These are phyloP conservation scores for Protonibea diacanthus DNA, from an alignment of 2,797 vertebrate species.

Conservation along the genomic window DNA sequence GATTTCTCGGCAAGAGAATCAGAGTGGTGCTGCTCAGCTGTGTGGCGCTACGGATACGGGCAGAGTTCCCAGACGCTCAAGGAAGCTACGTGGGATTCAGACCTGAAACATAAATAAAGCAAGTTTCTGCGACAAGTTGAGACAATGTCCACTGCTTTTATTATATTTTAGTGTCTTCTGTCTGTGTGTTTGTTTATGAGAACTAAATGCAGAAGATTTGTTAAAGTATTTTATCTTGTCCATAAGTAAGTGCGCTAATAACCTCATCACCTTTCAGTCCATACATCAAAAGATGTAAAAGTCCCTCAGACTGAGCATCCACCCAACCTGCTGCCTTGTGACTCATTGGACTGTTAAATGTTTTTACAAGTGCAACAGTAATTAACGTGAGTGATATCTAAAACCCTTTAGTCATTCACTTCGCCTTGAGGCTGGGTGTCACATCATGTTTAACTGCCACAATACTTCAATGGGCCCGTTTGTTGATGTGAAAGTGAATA, in stretches of 20 bases:
- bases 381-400: conserved; percentile 59
- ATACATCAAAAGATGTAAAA: conserved; percentile 5
- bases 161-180: conserved; percentile 1
- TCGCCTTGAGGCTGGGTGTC: conserved; percentile 53
- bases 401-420: conserved; percentile 36
- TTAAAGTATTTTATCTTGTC: neutral
- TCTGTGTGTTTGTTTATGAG: neutral
- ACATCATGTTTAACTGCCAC: conserved; percentile 33
- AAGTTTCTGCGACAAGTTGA: conserved; percentile 7
- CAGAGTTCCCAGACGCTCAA: no score
- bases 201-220: neutral
- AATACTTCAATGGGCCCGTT: conserved; percentile 43
- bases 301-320: neutral
- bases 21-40: no score
- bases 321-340: neutral
- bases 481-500: conserved; percentile 49
- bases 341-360: conserved; percentile 21
- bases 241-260: neutral
- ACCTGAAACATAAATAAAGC: conserved; percentile 20
- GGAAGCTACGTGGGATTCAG: no score
- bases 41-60: no score
- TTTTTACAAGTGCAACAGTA: conserved; percentile 35
- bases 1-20: no score
- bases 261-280: neutral
- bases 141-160: neutral